Evolutionary conservation across 2,113 vertebrate genomes (phyloP), one percentile per base, ranked within the genome.

Genomic region (Catharus fuscescens): DNA sequence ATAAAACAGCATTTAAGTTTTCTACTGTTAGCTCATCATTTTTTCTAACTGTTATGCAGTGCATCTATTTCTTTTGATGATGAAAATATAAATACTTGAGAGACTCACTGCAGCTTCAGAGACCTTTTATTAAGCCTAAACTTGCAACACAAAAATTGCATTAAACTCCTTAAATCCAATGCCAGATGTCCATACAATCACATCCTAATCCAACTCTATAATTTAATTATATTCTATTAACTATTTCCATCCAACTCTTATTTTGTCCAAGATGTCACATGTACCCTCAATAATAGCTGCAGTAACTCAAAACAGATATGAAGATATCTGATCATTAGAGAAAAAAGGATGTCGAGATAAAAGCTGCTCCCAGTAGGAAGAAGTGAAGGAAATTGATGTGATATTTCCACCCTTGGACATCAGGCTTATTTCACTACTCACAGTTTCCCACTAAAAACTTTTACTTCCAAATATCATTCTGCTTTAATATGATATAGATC

Each of bases 301-400:
- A 61, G 61, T 89, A 91, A 95, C 80, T 92, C 73, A 72, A 91
- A 95, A 57, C 65, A 92, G 83, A 29, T 69, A 89, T 62, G 45
- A 84, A 81, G 64, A 56, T 85, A 87, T 87, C 78, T 90, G 36
- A 50, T 32, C 50, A 85, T 80, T 28, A 76, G 45, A 76, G 48
- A 72, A 34, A 81, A 72, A 65, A 82, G 66, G 78, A 90, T 82
- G 26, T 57, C 1, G 9, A 87, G 71, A 79, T 71, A 91, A 86
- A 94, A 87, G 9, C 28, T 76, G 14, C n/a, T 86, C 10, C 83
- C n/a, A 40, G 20, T 34, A 61, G 61, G 54, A 76, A 81, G n/a
- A 80, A 81, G n/a, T 69, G 50, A 85, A 91, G 45, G 62, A 87
- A 81, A 95, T 87, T 48, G 44, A 28, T 78, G 26, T 48, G 10